A percentile compares a stretch with the other conserved stretches of the same genome.
Conservation (phyloP, 2,113 vertebrate species). For the Euleptes europaea region DNA sequence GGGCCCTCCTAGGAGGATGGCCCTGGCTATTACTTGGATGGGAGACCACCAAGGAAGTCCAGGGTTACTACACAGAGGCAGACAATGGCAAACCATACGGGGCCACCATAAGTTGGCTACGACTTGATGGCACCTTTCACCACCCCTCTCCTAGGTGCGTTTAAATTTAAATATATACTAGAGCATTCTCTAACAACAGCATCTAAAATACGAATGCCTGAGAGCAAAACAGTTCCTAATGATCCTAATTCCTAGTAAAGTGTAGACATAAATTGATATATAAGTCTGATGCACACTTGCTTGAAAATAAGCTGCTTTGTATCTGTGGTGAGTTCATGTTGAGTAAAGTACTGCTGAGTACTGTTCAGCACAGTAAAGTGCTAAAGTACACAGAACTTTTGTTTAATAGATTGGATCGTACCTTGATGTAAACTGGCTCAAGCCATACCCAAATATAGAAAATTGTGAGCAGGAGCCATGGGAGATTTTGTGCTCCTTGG, state of each 20-base stretch:
- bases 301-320: neutral
- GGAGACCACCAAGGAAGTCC: too few species aligned
- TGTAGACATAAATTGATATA: neutral
- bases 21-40: too few species aligned
- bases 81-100: too few species aligned
- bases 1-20: neutral
- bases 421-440: neutral
- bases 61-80: too few species aligned
- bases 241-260: neutral
- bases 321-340: neutral
- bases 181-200: neutral
- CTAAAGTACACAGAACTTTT: neutral
- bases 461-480: neutral
- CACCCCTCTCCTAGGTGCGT: too few species aligned
- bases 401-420: neutral
- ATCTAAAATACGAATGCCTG: neutral
- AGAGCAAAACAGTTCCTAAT: neutral
- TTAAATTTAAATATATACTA: neutral
- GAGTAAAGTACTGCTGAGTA: neutral
- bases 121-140: too few species aligned
- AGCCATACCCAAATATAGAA: neutral
- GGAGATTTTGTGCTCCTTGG: neutral
- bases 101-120: too few species aligned
- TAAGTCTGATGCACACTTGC: neutral
- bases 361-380: neutral